Evolutionary conservation across 1,140 invertebrate genomes (phyloP), one percentile per base, ranked within the genome.

Genomic region (Contarinia nasturtii): DNA sequence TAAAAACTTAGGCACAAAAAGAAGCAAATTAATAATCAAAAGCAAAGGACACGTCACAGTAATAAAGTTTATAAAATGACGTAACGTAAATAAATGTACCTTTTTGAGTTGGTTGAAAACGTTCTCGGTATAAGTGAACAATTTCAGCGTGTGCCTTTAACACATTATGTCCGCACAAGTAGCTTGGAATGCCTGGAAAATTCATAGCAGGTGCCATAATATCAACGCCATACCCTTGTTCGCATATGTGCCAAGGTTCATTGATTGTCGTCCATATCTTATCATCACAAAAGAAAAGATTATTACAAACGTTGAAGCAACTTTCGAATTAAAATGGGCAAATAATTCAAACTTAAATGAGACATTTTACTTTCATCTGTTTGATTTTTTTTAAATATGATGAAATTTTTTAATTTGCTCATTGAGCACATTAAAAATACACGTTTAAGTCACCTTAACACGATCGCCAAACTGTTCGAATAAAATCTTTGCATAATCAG

Each of bases 231-330:
- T 82, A 82, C 14, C 75, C 76, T 49, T 70, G 66, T 46, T 72
- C 59, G 50, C 77, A 79, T 3, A 74, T 68, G 50, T 77, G 73
- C 66, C 72, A 72, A 2, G 79, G 78, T 58, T 84, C 79, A 57
- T 83, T 83, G 49, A 85, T 72, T 0, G 81, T 83, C 1, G 76
- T 72, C 77, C 80, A 85, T 48, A 72, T 51, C 50, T 48, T 21
- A 27, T 18, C 12, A 27, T 20, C 22, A 44, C 19, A n/a, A n/a
- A n/a, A n/a, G n/a, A n/a, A n/a, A n/a, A n/a, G n/a, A n/a, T n/a
- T n/a, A n/a, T n/a, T n/a, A n/a, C n/a, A n/a, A n/a, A n/a, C n/a
- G n/a, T n/a, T n/a, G n/a, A n/a, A n/a, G n/a, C n/a, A n/a, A n/a
- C n/a, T n/a, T n/a, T n/a, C n/a, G n/a, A n/a, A n/a, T n/a, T n/a